These are phyloP conservation scores for Orthosia incerta DNA, from an alignment of 2,888 invertebrate genomes.

Conservation along the genomic window DNA sequence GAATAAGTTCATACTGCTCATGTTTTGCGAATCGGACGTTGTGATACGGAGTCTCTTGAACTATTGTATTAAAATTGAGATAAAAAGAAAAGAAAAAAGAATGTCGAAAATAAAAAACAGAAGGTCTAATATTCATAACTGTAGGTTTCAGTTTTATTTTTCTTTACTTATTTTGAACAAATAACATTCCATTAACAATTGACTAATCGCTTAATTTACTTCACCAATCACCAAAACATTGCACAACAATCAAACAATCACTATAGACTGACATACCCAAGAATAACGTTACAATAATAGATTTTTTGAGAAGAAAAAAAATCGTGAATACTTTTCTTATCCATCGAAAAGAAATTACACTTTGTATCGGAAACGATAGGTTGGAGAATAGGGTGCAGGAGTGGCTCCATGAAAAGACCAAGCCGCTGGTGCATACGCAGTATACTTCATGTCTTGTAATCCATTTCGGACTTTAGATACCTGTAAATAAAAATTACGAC, in stretches of 20 bases:
- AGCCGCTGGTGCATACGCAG: slow-evolving; percentile 80
- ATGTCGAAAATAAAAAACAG: neutral
- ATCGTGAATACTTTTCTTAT: neutral
- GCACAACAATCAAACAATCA: slow-evolving; percentile 46
- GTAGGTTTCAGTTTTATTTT: slow-evolving; percentile 36
- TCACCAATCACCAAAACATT: slow-evolving; percentile 35
- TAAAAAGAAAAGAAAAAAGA: too few species aligned
- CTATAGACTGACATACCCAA: slow-evolving; percentile 3
- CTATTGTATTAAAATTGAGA: too few species aligned
- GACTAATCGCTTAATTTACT: slow-evolving; percentile 30
- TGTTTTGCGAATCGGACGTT: too few species aligned
- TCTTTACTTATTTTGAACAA: slow-evolving; percentile 23
- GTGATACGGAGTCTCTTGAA: too few species aligned
- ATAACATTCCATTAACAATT: slow-evolving; percentile 20
- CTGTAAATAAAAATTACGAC: slow-evolving; percentile 62
- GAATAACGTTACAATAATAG: neutral
- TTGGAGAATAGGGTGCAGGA: slow-evolving; percentile 52
- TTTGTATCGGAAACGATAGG: slow-evolving; percentile 48
- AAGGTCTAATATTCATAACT: neutral
- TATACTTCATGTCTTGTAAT: slow-evolving; percentile 84
- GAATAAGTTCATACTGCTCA: too few species aligned
- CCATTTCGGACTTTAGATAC: slow-evolving; percentile 78
- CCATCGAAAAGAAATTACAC: slow-evolving; percentile 7
- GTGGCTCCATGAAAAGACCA: slow-evolving; percentile 84
- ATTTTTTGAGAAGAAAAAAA: neutral